Evolutionary conservation across 2,888 invertebrate genomes (phyloP).

Genomic region (Cryptocheilus praepositus): DNA sequence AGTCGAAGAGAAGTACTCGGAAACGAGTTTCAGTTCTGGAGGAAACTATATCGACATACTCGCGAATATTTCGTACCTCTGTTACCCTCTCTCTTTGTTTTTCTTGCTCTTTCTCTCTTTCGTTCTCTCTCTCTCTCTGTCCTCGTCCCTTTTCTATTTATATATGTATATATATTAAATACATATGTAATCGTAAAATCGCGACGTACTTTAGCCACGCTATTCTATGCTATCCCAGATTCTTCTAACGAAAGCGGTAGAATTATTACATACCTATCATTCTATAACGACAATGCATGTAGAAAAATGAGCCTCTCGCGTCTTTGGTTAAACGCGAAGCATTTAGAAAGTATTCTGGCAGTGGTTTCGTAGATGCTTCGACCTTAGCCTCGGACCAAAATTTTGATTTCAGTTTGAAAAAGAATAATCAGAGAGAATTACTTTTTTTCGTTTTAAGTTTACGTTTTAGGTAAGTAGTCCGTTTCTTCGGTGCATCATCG

Average conservation of each 20-base stretch:
- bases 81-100: constrained; percentile 14
- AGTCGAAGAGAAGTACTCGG: constrained; percentile 26
- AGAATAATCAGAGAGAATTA: constrained; percentile 41
- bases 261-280: constrained; percentile 34
- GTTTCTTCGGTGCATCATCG: too few species aligned
- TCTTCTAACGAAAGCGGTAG: constrained; percentile 17
- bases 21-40: constrained; percentile 39
- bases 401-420: constrained; percentile 66
- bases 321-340: constrained; percentile 73
- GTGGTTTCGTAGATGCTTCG: constrained; percentile 72
- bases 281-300: constrained; percentile 71
- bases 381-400: constrained; percentile 70
- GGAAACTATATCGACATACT: constrained; percentile 37
- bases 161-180: constrained; percentile 1
- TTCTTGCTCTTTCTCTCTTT: constrained; percentile 19
- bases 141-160: constrained; percentile 5
- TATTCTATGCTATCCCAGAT: constrained; percentile 14
- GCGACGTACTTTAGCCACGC: constrained; percentile 24
- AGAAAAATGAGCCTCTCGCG: constrained; percentile 74
- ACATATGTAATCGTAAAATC: constrained; percentile 15
- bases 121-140: constrained; percentile 17
- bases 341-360: constrained; percentile 72
- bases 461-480: too few species aligned
- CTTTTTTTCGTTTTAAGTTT: not conserved
- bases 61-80: not conserved